phyloP scores from a whole-genome alignment of 53 echinoderm and acorn worm species.

The Mesocentrotus franciscanus region DNA sequence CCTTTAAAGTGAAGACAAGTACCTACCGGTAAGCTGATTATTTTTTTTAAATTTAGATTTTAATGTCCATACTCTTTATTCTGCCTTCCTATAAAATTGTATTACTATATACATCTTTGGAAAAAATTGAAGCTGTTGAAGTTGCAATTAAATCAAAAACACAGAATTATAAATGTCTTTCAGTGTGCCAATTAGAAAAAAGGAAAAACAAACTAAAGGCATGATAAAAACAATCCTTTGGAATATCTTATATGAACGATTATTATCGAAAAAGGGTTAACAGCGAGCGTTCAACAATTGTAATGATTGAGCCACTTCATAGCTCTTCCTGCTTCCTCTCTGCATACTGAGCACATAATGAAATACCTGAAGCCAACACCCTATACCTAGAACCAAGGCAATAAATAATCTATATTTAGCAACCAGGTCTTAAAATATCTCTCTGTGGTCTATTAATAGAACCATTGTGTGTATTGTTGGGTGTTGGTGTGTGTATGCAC shows the following conservation, averaged over 20 bases:
- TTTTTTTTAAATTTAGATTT: no score
- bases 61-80: no score
- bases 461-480: background rate
- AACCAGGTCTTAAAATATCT: constrained; percentile 14
- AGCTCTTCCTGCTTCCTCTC: constrained; percentile 11
- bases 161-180: background rate
- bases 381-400: background rate
- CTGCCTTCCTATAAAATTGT: no score
- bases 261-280: background rate
- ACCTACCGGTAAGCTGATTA: no score
- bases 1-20: no score
- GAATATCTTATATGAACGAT: background rate
- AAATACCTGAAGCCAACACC: background rate
- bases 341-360: background rate
- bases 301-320: background rate
- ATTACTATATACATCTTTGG: no score
- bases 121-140: no score
- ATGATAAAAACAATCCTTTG: background rate
- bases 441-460: constrained; percentile 26
- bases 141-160: no score
- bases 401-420: constrained; percentile 42
- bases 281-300: background rate
- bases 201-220: background rate
- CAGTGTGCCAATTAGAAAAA: background rate
- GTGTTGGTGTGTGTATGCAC: background rate